These are phyloP conservation scores for Sinhomidia bicolor DNA, from an alignment of 2,888 invertebrate species.

Conservation along the genomic window DNA sequence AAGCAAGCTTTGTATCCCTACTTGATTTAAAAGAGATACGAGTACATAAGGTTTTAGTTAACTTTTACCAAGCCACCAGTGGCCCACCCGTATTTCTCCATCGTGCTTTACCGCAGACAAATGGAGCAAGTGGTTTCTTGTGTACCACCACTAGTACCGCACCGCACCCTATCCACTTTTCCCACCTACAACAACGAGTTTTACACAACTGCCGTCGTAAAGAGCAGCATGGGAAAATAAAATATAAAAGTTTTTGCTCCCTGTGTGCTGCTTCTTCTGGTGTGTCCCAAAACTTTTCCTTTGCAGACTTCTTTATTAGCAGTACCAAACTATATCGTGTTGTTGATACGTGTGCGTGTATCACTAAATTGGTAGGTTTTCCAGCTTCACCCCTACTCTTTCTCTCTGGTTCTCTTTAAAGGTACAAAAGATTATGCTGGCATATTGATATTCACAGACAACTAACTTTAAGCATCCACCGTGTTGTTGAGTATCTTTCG, in stretches of 20 bases:
- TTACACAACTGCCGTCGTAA: background rate
- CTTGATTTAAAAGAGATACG: conserved; percentile 11
- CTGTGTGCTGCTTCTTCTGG: background rate
- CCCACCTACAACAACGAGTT: background rate
- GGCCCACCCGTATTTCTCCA: conserved; percentile 40
- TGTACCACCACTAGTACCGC: background rate
- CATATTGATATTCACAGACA: too few relatives aligned
- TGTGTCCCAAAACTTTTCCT: background rate
- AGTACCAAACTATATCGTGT: background rate
- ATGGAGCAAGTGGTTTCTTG: conserved; percentile 33
- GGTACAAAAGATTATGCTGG: too few relatives aligned
- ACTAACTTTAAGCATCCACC: too few relatives aligned
- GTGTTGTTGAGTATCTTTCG: too few relatives aligned
- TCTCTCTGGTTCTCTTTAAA: too few relatives aligned
- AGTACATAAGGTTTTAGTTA: background rate
- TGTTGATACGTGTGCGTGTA: too few relatives aligned
- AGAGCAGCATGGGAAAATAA: background rate
- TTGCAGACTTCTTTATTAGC: too few relatives aligned
- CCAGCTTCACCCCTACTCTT: too few relatives aligned
- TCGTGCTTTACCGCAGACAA: conserved; percentile 22
- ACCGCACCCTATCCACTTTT: background rate
- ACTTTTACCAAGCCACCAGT: background rate
- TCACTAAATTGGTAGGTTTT: too few relatives aligned
- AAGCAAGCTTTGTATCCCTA: background rate
- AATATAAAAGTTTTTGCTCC: background rate